Conservation (phyloP, 2,797 vertebrate species). For the Lithobates pipiens region DNA sequence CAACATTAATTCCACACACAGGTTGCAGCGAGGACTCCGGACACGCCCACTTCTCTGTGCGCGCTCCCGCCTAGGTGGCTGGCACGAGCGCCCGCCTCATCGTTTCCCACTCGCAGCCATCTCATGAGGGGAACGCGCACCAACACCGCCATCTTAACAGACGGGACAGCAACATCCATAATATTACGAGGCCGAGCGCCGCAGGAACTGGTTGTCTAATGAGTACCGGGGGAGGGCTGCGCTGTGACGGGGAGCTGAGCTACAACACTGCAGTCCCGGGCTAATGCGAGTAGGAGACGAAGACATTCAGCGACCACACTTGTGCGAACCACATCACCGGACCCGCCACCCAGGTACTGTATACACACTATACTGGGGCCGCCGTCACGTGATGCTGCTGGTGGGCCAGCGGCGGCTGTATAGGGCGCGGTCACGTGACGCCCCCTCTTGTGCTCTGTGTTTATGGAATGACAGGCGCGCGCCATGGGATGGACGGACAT, state of each 20-base stretch:
- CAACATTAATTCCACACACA: no score
- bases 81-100: not conserved
- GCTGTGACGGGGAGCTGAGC: constrained; percentile 27
- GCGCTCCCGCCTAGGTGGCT: not conserved
- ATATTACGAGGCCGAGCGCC: not conserved
- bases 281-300: constrained; percentile 33
- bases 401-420: no score
- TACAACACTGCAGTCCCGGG: constrained; percentile 47
- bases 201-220: constrained; percentile 55
- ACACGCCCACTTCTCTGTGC: not conserved
- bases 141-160: constrained; percentile 39
- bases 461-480: no score
- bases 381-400: not conserved
- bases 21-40: not conserved
- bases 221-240: constrained; percentile 44
- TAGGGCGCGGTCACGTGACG: not conserved
- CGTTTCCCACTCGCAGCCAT: not conserved
- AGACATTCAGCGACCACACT: not conserved
- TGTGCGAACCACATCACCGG: not conserved
- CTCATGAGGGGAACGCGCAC: constrained; percentile 37
- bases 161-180: constrained; percentile 10
- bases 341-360: constrained; percentile 11
- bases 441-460: not conserved
- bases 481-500: no score
- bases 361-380: not conserved